Evolutionary conservation across 2,888 invertebrate genomes (phyloP).

Genomic region (Coleophora deauratella): DNA sequence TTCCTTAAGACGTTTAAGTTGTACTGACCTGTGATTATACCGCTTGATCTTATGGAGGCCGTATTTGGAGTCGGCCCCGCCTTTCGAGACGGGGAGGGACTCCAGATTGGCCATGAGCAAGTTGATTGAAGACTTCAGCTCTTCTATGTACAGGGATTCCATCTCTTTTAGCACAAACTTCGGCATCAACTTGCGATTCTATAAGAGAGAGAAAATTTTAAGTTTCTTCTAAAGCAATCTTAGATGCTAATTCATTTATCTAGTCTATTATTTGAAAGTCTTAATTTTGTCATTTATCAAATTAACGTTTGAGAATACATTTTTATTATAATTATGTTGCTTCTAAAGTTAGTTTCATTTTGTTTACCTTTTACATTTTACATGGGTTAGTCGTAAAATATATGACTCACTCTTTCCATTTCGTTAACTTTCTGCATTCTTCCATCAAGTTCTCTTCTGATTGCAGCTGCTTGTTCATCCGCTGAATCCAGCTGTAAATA

Average conservation of each 20-base stretch:
- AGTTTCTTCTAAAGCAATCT: too few species aligned
- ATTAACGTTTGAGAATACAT: too few species aligned
- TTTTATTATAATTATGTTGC: too few species aligned
- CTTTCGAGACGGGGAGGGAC: conserved; percentile 98
- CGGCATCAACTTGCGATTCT: conserved; percentile 98
- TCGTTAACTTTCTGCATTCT: conserved; percentile 97
- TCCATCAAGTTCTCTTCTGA: conserved; percentile 97
- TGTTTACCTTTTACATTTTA: too few species aligned
- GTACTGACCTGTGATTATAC: conserved; percentile 95
- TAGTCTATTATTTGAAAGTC: too few species aligned
- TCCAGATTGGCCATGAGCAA: conserved; percentile 99
- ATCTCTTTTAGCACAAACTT: conserved; percentile 99
- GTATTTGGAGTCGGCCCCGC: conserved; percentile 97
- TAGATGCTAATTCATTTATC: too few species aligned
- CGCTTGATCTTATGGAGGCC: conserved; percentile 98
- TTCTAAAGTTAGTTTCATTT: too few species aligned
- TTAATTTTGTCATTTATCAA: too few species aligned
- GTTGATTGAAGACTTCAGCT: conserved; percentile 97
- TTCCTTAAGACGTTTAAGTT: too few species aligned
- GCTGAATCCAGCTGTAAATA: conserved; percentile 91
- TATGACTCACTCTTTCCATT: conserved; percentile 89
- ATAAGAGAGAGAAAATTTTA: conserved; percentile 14
- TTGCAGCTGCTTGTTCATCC: conserved; percentile 99
- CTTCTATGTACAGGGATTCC: conserved; percentile 99
- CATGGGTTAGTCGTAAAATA: too few species aligned